A percentile compares a stretch with the other conserved stretches of the same genome.
These are phyloP conservation scores for Chaunax sp. DNA, from an alignment of 2,797 vertebrate genomes.

Conservation along the genomic window DNA sequence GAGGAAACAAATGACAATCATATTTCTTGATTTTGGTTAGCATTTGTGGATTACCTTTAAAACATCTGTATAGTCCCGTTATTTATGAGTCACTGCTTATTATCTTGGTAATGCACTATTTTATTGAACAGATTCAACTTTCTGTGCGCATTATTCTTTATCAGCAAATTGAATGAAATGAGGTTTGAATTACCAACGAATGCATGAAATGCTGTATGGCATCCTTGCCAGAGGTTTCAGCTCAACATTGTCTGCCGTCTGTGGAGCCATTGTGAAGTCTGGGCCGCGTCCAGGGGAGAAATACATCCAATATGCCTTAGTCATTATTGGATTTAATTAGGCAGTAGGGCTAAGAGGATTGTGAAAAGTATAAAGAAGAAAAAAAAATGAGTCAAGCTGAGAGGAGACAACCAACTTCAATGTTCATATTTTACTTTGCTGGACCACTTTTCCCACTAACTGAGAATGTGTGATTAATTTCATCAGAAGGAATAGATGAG, in stretches of 20 bases:
- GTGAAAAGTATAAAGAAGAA: conserved; percentile 37
- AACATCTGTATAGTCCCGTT: not conserved
- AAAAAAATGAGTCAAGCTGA: conserved; percentile 40
- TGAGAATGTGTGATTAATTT: conserved; percentile 27
- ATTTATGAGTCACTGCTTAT: not conserved
- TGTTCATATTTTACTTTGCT: conserved; percentile 17
- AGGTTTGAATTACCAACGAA: conserved; percentile 33
- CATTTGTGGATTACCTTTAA: not conserved
- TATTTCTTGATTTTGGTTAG: too few species aligned
- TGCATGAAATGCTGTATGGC: conserved; percentile 27
- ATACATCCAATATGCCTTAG: conserved; percentile 34
- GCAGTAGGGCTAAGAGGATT: conserved; percentile 37
- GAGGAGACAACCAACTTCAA: conserved; percentile 29
- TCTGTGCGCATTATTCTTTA: conserved; percentile 34
- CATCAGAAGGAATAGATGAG: conserved; percentile 32
- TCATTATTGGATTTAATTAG: conserved; percentile 60
- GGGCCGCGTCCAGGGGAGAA: conserved; percentile 23
- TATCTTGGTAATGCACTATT: too few species aligned
- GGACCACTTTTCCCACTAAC: conserved; percentile 16
- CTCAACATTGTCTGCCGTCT: conserved; percentile 6
- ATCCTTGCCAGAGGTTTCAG: conserved; percentile 30
- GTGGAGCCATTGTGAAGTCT: conserved; percentile 23
- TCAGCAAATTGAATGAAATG: not conserved
- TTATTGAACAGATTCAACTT: too few species aligned
- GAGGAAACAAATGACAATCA: too few species aligned